Base-by-base conservation (phyloP, 2,113 vertebrate species). In the Tragulus kanchil region DNA sequence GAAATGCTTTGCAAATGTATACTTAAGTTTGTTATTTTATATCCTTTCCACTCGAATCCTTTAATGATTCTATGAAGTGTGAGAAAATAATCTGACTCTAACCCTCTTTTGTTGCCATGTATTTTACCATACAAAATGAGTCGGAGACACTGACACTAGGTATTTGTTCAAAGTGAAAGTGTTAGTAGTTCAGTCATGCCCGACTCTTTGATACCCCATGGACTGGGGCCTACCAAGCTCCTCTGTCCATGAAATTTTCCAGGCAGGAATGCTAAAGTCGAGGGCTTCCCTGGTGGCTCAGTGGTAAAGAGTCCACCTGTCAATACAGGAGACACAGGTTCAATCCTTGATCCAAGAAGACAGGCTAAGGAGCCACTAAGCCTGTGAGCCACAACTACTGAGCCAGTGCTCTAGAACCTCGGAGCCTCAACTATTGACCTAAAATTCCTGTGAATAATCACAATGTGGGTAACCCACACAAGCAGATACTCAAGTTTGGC, bases 391-490 rank as follows among this genome's bases (percentile, higher is more conserved):
- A 36, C 36, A 36, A 36, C 36, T 36, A 36, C 2, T 36, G 36
- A 36, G 36, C 36, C 36, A 36, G 36, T 36, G 36, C 36, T 36
- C 36, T 36, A 36, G 36, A 36, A 36, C 36, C 36, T 36, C 36
- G 36, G 36, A 36, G 36, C 36, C 36, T 36, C 36, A 36, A 36
- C 36, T 36, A 36, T 36, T 36, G 36, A 36, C 26, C 81, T n/a
- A n/a, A n/a, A n/a, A n/a, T n/a, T n/a, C n/a, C n/a, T n/a, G n/a
- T n/a, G n/a, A n/a, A n/a, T n/a, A n/a, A n/a, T n/a, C 93, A 65
- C 86, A 62, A 92, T 94, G 79, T 85, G 86, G 62, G 83, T 91
- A 84, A 85, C 67, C 73, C 93, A 92, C 84, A 96, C 79, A 81
- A 96, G 88, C 90, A 71, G 62, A 95, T 95, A 50, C 85, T 78